Conservation (phyloP, 2,113 vertebrate genomes). For the Crotalus helleri region DNA sequence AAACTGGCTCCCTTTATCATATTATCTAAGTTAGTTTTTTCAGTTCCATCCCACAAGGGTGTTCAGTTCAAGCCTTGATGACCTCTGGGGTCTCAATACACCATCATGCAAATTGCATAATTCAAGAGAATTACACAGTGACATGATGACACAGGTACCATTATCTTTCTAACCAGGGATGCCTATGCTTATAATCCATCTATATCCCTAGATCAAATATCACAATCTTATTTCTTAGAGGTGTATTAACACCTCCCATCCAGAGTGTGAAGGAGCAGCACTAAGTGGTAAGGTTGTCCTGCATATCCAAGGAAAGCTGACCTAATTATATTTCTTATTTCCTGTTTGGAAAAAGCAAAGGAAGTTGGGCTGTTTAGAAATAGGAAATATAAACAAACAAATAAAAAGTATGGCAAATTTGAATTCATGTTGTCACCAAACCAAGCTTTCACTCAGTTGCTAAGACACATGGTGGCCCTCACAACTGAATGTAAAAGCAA, state of each 20-base stretch:
- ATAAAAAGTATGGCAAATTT: background rate
- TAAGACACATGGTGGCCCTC: background rate
- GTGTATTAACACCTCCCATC: too few relatives aligned
- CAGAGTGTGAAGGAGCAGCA: background rate
- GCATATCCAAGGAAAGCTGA: background rate
- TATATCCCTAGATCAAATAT: background rate
- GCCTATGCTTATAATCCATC: background rate
- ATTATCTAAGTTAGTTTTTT: background rate
- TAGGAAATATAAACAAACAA: background rate
- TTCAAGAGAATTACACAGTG: background rate
- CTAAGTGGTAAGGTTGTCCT: background rate
- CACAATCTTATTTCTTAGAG: background rate
- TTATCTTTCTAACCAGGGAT: background rate
- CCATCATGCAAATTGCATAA: background rate
- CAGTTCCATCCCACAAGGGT: background rate
- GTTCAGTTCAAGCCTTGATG: background rate
- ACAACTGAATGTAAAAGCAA: background rate
- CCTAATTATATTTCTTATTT: background rate
- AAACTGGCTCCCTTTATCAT: background rate
- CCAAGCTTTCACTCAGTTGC: background rate
- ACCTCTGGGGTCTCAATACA: background rate
- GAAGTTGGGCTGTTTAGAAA: background rate
- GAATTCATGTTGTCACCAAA: background rate
- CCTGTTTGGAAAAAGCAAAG: background rate
- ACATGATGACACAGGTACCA: background rate